Evolutionary conservation across 1,140 invertebrate species (phyloP).

Genomic region (Polyergus mexicanus): DNA sequence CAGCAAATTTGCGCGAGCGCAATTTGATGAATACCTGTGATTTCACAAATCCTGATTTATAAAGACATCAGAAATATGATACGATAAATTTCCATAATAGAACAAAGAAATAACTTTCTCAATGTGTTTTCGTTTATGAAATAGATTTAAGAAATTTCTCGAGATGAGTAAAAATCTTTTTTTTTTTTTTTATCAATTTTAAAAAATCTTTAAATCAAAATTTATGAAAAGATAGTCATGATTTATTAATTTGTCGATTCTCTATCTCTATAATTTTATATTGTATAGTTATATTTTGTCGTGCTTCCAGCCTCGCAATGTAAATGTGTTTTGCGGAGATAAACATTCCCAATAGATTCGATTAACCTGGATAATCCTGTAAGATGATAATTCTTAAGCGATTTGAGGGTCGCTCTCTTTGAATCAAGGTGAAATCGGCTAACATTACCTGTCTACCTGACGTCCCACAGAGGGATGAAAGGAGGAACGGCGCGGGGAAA

Average conservation of each 20-base stretch:
- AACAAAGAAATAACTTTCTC: background rate
- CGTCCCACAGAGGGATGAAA: constrained; percentile 56
- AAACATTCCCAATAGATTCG: constrained; percentile 7
- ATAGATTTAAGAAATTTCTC: background rate
- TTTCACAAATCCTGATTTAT: background rate
- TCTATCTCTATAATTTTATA: background rate
- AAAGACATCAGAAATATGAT: background rate
- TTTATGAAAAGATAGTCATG: background rate
- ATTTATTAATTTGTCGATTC: background rate
- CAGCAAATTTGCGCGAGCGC: constrained; percentile 7
- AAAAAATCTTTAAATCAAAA: background rate
- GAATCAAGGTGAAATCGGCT: constrained; percentile 75
- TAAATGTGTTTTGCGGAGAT: background rate
- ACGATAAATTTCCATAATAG: background rate
- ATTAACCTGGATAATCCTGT: constrained; percentile 19
- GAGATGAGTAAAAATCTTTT: background rate
- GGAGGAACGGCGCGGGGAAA: constrained; percentile 22
- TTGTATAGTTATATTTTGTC: background rate
- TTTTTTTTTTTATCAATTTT: background rate
- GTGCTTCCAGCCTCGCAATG: no score
- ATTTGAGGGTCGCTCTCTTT: constrained; percentile 48
- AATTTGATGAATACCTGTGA: background rate
- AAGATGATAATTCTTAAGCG: constrained; percentile 3
- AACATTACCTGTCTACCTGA: constrained; percentile 73
- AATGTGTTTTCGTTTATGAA: background rate